Base-by-base conservation (phyloP, 2,888 invertebrate genomes). In the Phengaris arion region DNA sequence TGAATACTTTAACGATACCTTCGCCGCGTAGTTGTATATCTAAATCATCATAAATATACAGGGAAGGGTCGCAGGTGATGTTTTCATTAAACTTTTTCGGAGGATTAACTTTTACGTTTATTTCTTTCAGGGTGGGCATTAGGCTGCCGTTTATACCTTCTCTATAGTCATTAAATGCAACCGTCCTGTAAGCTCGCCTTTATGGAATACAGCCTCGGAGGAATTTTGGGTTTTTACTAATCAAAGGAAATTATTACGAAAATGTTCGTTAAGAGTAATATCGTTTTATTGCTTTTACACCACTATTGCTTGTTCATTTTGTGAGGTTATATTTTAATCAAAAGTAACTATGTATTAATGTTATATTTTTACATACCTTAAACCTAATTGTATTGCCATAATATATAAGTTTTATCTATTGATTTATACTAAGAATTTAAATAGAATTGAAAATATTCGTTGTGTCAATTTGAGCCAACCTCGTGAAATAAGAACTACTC, bases 71-170 rank as follows among this genome's bases (percentile, higher is more conserved):
- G 82, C 90, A 90, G 89, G 90, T 89, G 90, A 90, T 88, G 89
- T 85, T 89, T 89, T 85, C 84, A 89, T 88, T 89, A 88, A 89
- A 87, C 87, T 85, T 86, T 84, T 86, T 83, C 85, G 82, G 82
- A 83, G 83, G 88, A 88, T 87, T 87, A 87, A 88, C 87, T 88
- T 86, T 80, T 80, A 82, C 82, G 84, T 86, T 83, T 79, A 79
- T 80, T 77, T 77, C 72, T 75, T 75, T 75, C 59, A 10, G 51
- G 54, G 22, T 59, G 35, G 57, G 75, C 51, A 75, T 72, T 74
- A 59, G 22, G 15, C 74, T 59, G 74, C 15, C 51, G 35, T 51
- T 72, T 72, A 64, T 59, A n/a, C 13, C 51, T 48, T 74, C 74
- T 59, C 64, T 74, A 48, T 12, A 48, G 59, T 13, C 72, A 35